Base-by-base conservation (phyloP, 1,140 invertebrate species). In the Riptortus pedestris region DNA sequence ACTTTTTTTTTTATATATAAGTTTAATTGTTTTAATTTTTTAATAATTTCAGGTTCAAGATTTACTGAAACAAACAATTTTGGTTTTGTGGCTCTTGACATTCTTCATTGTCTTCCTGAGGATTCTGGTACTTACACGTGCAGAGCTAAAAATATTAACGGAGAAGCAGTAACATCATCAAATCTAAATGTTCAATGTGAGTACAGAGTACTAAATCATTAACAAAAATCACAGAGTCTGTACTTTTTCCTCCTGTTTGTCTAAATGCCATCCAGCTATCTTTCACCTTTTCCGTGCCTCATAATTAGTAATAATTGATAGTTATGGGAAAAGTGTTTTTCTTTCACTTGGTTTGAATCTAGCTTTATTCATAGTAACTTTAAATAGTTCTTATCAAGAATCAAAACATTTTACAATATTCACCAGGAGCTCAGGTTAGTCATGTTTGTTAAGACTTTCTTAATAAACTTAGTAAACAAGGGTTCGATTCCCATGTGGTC, bases 21-120 rank as follows among this genome's bases (percentile, higher is more conserved):
- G 18, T 51, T 5, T 18, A 51, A 9, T 51, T 20, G n/a, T n/a
- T 27, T n/a, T 59, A 4, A 4, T 59, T 16, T 33, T 7, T 33
- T 31, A 3, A 16, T 3, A 31, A 1, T 67, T 66, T 58, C 62
- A 66, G 89, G 90, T 11, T 91, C 90, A 0, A 80, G 90, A 69
- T 93, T 94, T 72, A 86, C 87, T 9, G 91, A 93, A 79, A 93
- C 90, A 11, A 93, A 93, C 71, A 94, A 89, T 74, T 96, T 96
- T 74, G 93, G 93, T 43, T 96, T 93, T 73, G 91, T 95, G 14
- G 91, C 92, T 38, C 73, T 96, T 38, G 93, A 96, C 70, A 94
- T 96, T 65, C 84, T 93, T 79, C 87, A 92, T 65, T 88, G 89
- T 11, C 84, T 93, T 68, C 90, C 92, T 2, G 92, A 95, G 76